Conservation (phyloP, 2,888 invertebrate species). For the Melanostoma mellinum region DNA sequence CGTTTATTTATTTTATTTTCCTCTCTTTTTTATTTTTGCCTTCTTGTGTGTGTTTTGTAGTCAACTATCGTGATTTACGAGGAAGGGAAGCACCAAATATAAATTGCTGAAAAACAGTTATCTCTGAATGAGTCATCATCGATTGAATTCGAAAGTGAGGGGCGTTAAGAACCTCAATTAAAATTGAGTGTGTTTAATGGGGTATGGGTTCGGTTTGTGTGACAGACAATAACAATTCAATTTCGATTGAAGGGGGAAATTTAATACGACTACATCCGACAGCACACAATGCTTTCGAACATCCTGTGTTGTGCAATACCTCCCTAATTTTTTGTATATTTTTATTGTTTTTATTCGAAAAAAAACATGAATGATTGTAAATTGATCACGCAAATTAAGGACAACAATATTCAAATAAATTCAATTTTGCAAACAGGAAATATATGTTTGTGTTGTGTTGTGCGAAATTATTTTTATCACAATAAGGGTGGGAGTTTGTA, state of each 20-base stretch:
- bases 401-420: not conserved
- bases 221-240: slow-evolving; percentile 12
- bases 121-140: slow-evolving; percentile 37
- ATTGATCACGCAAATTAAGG: slow-evolving; percentile 22
- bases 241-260: slow-evolving; percentile 3
- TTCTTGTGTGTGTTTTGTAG: not conserved
- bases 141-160: slow-evolving; percentile 14
- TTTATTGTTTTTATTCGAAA: not conserved
- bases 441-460: too few species aligned
- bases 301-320: not conserved
- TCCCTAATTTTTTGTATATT: not conserved
- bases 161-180: slow-evolving; percentile 13
- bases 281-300: slow-evolving; percentile 13
- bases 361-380: slow-evolving; percentile 17
- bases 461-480: too few species aligned
- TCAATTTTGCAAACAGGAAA: too few species aligned
- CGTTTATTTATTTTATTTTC: not conserved
- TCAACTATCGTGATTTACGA: slow-evolving; percentile 8
- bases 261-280: not conserved
- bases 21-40: not conserved
- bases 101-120: slow-evolving; percentile 27
- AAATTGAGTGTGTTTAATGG: slow-evolving; percentile 8
- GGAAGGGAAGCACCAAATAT: slow-evolving; percentile 4
- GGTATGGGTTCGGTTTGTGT: not conserved
- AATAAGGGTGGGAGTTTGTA: too few species aligned